phyloP scores from a whole-genome alignment of 2,113 vertebrate species.

The Hepsetus odoe region DNA sequence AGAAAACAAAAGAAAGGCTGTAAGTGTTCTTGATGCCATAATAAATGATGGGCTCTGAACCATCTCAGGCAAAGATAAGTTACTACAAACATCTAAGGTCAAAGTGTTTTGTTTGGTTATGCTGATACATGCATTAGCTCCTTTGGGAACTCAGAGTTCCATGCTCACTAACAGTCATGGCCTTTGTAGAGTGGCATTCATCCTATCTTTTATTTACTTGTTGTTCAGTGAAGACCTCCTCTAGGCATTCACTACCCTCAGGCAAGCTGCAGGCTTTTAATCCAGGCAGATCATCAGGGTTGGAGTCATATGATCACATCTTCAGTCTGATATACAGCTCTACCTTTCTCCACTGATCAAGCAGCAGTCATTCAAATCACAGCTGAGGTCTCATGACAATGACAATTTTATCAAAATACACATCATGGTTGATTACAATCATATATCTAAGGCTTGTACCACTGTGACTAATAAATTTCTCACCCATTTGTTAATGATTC shows the following conservation, averaged over 20 bases:
- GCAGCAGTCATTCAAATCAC: constrained; percentile 14
- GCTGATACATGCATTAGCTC: constrained; percentile 34
- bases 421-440: neutral
- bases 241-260: constrained; percentile 47
- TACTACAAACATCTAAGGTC: constrained; percentile 13
- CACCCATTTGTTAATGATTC: constrained; percentile 7
- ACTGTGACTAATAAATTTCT: neutral
- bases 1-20: neutral
- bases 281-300: constrained; percentile 36
- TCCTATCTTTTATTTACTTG: constrained; percentile 55
- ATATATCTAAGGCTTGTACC: constrained; percentile 3
- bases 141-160: constrained; percentile 16
- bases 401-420: constrained; percentile 16
- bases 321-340: constrained; percentile 16
- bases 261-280: constrained; percentile 49
- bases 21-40: neutral
- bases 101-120: constrained; percentile 40
- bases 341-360: constrained; percentile 21
- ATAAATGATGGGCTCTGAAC: constrained; percentile 7
- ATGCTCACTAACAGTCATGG: constrained; percentile 25
- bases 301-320: constrained; percentile 28
- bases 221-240: constrained; percentile 51
- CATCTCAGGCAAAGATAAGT: constrained; percentile 20
- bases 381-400: constrained; percentile 23
- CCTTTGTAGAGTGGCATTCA: constrained; percentile 49